Percentiles rank a stretch among this genome's conserved stretches.
Evolutionary conservation across 2,888 invertebrate genomes (phyloP).

Genomic region (Agriopis marginaria): DNA sequence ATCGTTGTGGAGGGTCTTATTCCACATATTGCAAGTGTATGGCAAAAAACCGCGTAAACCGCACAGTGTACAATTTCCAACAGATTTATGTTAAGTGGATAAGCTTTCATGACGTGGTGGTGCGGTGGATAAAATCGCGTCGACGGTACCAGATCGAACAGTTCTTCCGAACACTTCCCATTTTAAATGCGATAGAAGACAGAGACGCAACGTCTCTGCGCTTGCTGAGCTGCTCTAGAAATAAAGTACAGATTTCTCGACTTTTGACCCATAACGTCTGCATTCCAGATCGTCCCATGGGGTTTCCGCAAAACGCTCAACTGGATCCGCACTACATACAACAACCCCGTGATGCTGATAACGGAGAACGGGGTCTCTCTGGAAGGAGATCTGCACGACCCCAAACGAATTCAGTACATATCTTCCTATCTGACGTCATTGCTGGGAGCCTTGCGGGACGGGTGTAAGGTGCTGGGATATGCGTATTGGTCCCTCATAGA

Average conservation of each 20-base stretch:
- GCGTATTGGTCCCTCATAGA: conserved; percentile 93
- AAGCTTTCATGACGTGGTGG: too few species aligned
- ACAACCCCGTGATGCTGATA: conserved; percentile 85
- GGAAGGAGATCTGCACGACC: conserved; percentile 73
- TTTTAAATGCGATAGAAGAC: too few species aligned
- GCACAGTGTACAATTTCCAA: too few species aligned
- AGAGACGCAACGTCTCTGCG: too few species aligned
- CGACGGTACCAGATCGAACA: background rate
- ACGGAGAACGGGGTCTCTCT: conserved; percentile 88
- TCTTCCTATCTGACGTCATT: conserved; percentile 79
- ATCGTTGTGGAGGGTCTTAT: too few species aligned
- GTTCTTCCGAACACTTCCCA: too few species aligned
- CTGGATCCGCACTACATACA: conserved; percentile 87
- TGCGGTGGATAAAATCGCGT: too few species aligned
- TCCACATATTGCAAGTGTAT: too few species aligned
- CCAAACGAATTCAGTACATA: conserved; percentile 82
- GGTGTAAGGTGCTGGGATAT: conserved; percentile 88
- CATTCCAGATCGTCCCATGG: conserved; percentile 87
- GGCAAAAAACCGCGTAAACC: too few species aligned
- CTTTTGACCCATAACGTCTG: background rate
- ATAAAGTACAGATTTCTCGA: background rate
- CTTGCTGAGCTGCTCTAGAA: too few species aligned
- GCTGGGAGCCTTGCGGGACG: conserved; percentile 83
- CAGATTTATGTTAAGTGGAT: too few species aligned
- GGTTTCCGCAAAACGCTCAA: conserved; percentile 88